Evolutionary conservation across 2,797 vertebrate genomes (phyloP), one percentile per base, ranked within the genome.

Genomic region (Aulostomus chinensis): DNA sequence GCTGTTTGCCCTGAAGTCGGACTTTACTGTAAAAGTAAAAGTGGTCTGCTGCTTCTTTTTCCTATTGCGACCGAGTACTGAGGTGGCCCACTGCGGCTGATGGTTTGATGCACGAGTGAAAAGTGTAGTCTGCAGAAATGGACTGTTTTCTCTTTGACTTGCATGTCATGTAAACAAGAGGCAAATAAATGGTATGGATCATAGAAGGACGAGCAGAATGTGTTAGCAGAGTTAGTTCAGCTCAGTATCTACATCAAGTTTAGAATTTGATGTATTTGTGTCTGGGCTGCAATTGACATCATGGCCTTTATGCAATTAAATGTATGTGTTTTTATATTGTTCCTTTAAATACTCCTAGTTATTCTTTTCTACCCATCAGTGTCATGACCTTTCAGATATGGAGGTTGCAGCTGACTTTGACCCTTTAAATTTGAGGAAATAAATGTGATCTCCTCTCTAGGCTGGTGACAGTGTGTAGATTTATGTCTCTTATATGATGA

Each of bases 1-100:
- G 86, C 88, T 87, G 83, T 86, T 88, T 85, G 49, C 81, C 66
- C 85, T 90, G 73, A 88, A 83, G 59, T 49, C 73, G 83, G 73
- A 78, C 20, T 22, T 70, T 71, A 88, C 81, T 60, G 56, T 41
- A 42, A 46, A 78, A 41, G 79, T 88, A 86, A 84, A 86, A 45
- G 48, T 75, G 50, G 26, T 55, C 54, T 64, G 33, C 46, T 0
- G 64, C 72, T 47, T 83, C 51, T 60, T 2, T 5, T 75, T 85
- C 35, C 83, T 68, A 78, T 78, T 71, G 76, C 63, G 85, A 76
- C 88, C 46, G 28, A 37, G 78, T 47, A 17, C 64, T 10, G 56
- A 64, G 53, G 72, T 54, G 55, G 69, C 26, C 68, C 62, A 50
- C 58, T 35, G 48, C 62, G 40, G 75, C 62, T 78, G 66, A 75